Evolutionary conservation across 2,113 vertebrate genomes (phyloP).

Genomic region (Apodemus sylvaticus): DNA sequence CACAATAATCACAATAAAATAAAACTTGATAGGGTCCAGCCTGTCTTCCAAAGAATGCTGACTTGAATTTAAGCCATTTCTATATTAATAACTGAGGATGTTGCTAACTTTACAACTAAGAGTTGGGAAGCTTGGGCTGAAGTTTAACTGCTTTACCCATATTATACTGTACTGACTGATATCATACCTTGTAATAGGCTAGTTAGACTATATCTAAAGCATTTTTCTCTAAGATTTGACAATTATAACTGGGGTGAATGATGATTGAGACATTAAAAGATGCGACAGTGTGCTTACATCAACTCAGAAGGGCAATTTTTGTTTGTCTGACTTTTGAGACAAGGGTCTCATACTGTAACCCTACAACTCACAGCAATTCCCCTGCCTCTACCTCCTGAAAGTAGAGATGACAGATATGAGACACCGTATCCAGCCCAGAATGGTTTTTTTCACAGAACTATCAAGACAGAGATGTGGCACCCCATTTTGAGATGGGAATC

Average conservation of each 20-base stretch:
- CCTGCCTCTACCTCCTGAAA: background rate
- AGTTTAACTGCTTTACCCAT: background rate
- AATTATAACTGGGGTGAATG: background rate
- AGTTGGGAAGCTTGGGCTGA: background rate
- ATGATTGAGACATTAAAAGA: background rate
- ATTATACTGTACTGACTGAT: background rate
- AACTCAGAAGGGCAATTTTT: background rate
- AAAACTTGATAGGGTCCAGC: background rate
- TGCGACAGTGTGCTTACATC: background rate
- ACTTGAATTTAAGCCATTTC: background rate
- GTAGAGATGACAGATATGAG: background rate
- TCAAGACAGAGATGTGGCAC: background rate
- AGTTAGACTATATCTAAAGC: background rate
- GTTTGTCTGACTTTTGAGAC: background rate
- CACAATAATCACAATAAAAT: conserved; percentile 26
- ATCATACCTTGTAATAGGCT: background rate
- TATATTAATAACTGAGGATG: background rate
- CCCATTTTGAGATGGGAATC: conserved; percentile 29
- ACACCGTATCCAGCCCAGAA: background rate
- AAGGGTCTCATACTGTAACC: background rate
- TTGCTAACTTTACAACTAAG: background rate
- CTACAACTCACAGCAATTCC: background rate
- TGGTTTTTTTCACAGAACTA: conserved; percentile 3
- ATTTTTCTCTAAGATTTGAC: background rate
- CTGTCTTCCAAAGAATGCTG: background rate